Base-by-base conservation (phyloP, 2,797 vertebrate genomes). In the Artibeus lituratus region DNA sequence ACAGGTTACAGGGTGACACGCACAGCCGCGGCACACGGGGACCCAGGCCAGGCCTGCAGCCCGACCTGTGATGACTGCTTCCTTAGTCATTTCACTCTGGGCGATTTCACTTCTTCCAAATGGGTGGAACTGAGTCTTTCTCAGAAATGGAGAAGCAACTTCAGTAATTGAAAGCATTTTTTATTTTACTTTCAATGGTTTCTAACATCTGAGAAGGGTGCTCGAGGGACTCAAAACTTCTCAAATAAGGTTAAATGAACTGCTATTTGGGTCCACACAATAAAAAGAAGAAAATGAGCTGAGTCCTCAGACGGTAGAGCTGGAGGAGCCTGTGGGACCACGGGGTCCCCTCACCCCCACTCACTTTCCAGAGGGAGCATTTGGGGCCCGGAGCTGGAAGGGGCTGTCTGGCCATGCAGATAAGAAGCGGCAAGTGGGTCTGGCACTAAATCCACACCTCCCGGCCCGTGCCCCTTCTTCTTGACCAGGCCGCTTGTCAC, bases 91-190 rank as follows among this genome's bases (percentile, higher is more conserved):
- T 91, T 76, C 24, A n/a, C 65, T 12, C 32, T 32, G 32, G 37
- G 47, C n/a, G 55, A 47, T 53, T 77, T 49, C 29, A 59, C 72
- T 76, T 95, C 91, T 91, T 65, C 92, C 95, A 94, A 94, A 67
- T 37, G 85, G 95, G 44, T 59, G 24, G 29, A 80, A 86, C 5
- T 47, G 76, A 86, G 49, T 87, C 74, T 76, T 78, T 88, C 95
- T 93, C 92, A 91, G 93, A 93, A 87, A 87, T 47, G 37, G 32
- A 95, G 53, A 84, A 67, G 87, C 42, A 72, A 67, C 65, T 84
- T 94, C 70, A 73, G 47, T 93, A 76, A 96, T 73, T 90, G 78
- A 77, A 92, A 94, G 15, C 74, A 91, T 85, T 93, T 91, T 94
- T 87, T 76, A 24, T 82, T 87, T 90, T 85, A 77, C 65, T 94